phyloP scores from a whole-genome alignment of 2,888 invertebrate species.

The Smittia aterrima region DNA sequence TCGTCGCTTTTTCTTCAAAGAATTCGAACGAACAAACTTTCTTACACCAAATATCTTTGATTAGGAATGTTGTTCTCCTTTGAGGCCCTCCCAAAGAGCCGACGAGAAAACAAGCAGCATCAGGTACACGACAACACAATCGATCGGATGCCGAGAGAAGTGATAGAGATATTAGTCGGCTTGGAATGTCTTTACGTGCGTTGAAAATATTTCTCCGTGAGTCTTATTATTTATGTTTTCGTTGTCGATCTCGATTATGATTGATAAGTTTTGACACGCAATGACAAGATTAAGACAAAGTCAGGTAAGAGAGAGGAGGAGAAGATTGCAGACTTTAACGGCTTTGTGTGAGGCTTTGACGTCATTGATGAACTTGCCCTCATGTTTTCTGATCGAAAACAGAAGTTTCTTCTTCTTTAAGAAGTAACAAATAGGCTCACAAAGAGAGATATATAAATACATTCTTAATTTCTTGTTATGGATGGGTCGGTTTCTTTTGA shows the following conservation, averaged over 20 bases:
- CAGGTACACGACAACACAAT: conserved; percentile 29
- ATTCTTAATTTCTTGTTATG: conserved; percentile 42
- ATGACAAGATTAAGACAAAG: too few relatives aligned
- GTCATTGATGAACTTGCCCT: not conserved
- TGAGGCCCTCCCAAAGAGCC: conserved; percentile 28
- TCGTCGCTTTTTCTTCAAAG: not conserved
- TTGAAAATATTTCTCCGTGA: conserved; percentile 34
- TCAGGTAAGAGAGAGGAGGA: too few relatives aligned
- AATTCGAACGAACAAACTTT: not conserved
- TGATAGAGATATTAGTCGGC: conserved; percentile 40
- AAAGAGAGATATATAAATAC: conserved; percentile 39
- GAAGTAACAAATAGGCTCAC: conserved; percentile 37
- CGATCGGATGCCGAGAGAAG: not conserved
- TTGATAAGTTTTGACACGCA: conserved; percentile 10
- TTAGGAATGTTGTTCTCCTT: not conserved
- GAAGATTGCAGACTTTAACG: too few relatives aligned
- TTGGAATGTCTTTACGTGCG: conserved; percentile 24
- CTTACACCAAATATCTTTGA: conserved; percentile 34
- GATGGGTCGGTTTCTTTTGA: conserved; percentile 42
- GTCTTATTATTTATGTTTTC: conserved; percentile 22
- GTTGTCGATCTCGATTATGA: not conserved
- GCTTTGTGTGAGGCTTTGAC: not conserved
- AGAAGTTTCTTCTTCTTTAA: conserved; percentile 40
- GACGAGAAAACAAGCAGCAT: conserved; percentile 35
- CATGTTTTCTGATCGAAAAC: conserved; percentile 17